Evolutionary conservation across 2,113 vertebrate genomes (phyloP).

Genomic region (Oriolus oriolus): DNA sequence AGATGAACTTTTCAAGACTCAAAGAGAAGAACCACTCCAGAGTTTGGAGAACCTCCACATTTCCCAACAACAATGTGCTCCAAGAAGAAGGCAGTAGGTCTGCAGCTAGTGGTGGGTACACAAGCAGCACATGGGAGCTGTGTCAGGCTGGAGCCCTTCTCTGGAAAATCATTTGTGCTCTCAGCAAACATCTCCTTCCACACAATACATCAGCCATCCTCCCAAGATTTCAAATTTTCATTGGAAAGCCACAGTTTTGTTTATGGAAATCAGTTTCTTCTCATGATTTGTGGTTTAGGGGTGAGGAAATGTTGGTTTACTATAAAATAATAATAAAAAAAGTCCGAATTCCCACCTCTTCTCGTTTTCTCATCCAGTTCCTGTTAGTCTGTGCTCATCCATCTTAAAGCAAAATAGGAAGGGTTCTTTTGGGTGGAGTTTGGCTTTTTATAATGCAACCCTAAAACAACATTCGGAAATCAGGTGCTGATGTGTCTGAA

Average conservation of each 20-base stretch:
- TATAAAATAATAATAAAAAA: neutral
- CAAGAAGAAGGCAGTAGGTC: neutral
- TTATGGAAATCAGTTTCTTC: neutral
- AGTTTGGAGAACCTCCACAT: neutral
- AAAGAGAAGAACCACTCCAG: neutral
- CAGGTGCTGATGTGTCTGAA: neutral
- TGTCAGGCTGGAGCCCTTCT: neutral
- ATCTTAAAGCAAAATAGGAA: neutral
- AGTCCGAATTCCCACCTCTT: neutral
- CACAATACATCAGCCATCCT: rapidly evolving
- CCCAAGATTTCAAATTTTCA: neutral
- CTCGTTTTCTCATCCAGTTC: neutral
- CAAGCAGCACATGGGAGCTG: neutral
- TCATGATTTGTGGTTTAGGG: neutral
- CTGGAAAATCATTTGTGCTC: neutral
- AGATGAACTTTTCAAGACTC: neutral
- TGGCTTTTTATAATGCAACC: neutral
- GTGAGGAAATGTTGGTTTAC: neutral
- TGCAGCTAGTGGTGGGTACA: no score
- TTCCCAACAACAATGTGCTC: neutral
- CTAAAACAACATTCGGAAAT: neutral
- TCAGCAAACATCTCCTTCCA: neutral
- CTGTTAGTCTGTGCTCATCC: neutral
- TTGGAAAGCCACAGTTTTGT: neutral
- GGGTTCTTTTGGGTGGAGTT: no score